Base-by-base conservation (phyloP, 2,888 invertebrate species). In the Cotesia congregata region DNA sequence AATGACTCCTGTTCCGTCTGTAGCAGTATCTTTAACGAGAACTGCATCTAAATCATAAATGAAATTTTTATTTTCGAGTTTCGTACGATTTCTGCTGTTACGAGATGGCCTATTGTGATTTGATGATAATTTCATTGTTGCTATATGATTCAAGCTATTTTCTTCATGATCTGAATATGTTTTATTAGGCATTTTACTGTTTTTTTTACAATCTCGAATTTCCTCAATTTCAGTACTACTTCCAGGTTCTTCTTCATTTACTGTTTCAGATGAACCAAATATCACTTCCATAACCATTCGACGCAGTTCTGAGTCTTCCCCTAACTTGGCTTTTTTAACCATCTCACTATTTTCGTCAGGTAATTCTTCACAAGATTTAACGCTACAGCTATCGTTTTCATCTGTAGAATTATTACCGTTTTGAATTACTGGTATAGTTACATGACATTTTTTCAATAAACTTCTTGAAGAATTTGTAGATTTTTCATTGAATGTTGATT, bases 1-100 rank as follows among this genome's bases (percentile, higher is more conserved):
- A 6, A 15, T 69, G 6, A 69, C 41, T 17, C 64, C 62, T 5
- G 50, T 64, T 41, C 40, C 9, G n/a, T 72, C 65, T 40, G 64
- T 30, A 41, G 73, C 59, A 5, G 69, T n/a, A 6, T 73, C 73
- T n/a, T 77, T 73, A 7, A 78, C 68, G 0, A 80, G 71, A 0
- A 86, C 84, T 61, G 86, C 86, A 50, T 93, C 92, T 80, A 94
- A 89, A 89, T 94, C 94, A 84, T 94, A 94, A 82, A 94, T 93
- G 86, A 94, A 94, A 89, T 95, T 94, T 84, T 93, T 93, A 85
- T 93, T 92, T 80, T 93, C 91, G 6, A 92, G 92, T 87, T 93
- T 94, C 0, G 93, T 91, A 80, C 93, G 92, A 86, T 93, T 93
- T 61, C 94, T 91, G 12, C 93, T 91, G 1, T 94, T 94, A 80